A percentile compares a stretch with the other conserved stretches of the same genome.
These are phyloP conservation scores for Andrena dorsata DNA, from an alignment of 2,888 invertebrate genomes.

Conservation along the genomic window DNA sequence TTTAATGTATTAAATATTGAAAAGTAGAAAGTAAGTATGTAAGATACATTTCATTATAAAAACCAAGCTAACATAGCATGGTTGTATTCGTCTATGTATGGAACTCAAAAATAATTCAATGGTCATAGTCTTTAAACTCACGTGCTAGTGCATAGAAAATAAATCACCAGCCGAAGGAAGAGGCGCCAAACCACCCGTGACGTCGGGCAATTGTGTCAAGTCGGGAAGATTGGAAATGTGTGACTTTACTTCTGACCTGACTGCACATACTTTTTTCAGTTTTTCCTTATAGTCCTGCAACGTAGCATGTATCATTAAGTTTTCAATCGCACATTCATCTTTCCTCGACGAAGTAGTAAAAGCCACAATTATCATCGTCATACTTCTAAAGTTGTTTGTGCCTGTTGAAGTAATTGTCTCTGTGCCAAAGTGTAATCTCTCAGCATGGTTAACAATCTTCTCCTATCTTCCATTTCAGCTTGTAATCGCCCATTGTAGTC, in stretches of 20 bases:
- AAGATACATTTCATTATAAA: conserved; percentile 52
- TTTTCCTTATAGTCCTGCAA: conserved; percentile 96
- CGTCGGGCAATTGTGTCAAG: conserved; percentile 95
- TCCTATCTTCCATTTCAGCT: conserved; percentile 95
- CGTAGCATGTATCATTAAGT: conserved; percentile 3
- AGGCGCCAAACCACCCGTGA: conserved; percentile 96
- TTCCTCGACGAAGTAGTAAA: neutral
- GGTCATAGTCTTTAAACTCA: conserved; percentile 43
- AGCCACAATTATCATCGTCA: conserved; percentile 43
- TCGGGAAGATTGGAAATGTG: conserved; percentile 98
- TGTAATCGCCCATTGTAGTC: conserved; percentile 95
- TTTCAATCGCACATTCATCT: neutral
- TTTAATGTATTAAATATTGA: conserved; percentile 63
- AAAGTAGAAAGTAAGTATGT: conserved; percentile 58
- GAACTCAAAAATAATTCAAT: conserved; percentile 61
- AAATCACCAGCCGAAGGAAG: conserved; percentile 98
- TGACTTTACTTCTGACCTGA: conserved; percentile 95
- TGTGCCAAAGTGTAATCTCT: conserved; percentile 95
- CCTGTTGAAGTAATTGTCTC: conserved; percentile 93
- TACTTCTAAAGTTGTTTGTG: conserved; percentile 95
- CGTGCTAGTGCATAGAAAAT: conserved; percentile 89
- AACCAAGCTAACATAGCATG: conserved; percentile 61
- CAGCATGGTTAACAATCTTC: conserved; percentile 94
- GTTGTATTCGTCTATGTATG: conserved; percentile 51
- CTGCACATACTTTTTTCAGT: conserved; percentile 93